phyloP scores from a whole-genome alignment of 2,888 invertebrate genomes.

The Pseudanteris insignis region DNA sequence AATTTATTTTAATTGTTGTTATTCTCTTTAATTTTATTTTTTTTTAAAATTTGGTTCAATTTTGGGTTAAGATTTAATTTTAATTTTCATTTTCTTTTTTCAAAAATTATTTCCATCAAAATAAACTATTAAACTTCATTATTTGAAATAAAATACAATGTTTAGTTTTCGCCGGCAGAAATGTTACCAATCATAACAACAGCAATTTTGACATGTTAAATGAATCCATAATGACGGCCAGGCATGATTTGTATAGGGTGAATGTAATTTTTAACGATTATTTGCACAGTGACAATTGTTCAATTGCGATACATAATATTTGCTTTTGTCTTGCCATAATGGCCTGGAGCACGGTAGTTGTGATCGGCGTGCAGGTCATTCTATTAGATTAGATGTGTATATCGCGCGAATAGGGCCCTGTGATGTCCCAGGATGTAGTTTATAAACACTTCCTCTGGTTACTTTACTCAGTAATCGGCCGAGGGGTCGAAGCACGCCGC shows the following conservation, averaged over 20 bases:
- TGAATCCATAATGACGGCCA: slow-evolving; percentile 1
- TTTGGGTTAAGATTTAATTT: no score
- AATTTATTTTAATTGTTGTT: no score
- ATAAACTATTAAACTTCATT: no score
- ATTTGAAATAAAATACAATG: no score
- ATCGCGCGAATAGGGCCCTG: slow-evolving; percentile 46
- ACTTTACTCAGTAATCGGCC: slow-evolving; percentile 43
- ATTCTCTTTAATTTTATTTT: no score
- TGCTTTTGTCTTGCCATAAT: slow-evolving; percentile 38
- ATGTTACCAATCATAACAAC: no score
- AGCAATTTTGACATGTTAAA: neutral
- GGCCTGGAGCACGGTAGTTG: slow-evolving; percentile 38
- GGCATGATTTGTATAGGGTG: slow-evolving; percentile 10
- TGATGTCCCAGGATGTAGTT: slow-evolving; percentile 47
- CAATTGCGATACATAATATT: slow-evolving; percentile 35
- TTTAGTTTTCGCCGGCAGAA: no score
- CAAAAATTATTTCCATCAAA: no score
- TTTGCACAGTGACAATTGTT: slow-evolving; percentile 31
- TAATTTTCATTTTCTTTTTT: no score
- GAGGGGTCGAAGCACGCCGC: slow-evolving; percentile 43
- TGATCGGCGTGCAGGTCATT: slow-evolving; percentile 42
- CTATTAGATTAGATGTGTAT: slow-evolving; percentile 47
- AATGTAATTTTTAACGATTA: slow-evolving; percentile 22
- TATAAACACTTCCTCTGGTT: slow-evolving; percentile 47
- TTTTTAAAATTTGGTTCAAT: no score